A percentile compares a stretch with the other conserved stretches of the same genome.
These are phyloP conservation scores for Meles meles DNA, from an alignment of 2,113 vertebrate species.

Conservation along the genomic window DNA sequence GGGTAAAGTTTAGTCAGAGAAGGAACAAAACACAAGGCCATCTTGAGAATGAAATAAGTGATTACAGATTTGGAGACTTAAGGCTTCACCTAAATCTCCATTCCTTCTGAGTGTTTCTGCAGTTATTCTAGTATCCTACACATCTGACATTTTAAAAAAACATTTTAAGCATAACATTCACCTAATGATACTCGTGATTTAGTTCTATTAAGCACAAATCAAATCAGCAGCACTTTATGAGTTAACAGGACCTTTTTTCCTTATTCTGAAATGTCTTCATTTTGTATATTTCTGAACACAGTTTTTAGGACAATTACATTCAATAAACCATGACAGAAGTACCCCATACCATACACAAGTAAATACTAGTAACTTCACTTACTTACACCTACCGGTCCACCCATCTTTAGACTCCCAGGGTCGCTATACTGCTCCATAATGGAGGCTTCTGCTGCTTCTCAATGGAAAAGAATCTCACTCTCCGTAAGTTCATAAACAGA, in stretches of 20 bases:
- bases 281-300: not conserved
- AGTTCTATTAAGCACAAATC: constrained; percentile 17
- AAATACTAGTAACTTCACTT: not conserved
- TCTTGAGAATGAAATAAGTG: not conserved
- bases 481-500: not conserved
- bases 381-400: not conserved
- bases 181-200: not conserved
- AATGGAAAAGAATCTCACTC: not conserved
- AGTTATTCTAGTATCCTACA: not conserved
- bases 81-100: not conserved
- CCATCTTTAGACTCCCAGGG: not conserved
- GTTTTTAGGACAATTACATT: constrained; percentile 22
- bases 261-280: not conserved
- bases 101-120: not conserved
- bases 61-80: not conserved
- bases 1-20: not conserved
- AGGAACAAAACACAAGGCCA: not conserved
- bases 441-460: not conserved
- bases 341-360: not conserved
- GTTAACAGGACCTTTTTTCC: not conserved
- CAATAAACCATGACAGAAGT: not conserved
- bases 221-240: constrained; percentile 7
- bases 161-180: not conserved
- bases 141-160: constrained; percentile 1
- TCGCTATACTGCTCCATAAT: not conserved